A percentile compares a stretch with the other conserved stretches of the same genome.
Conservation (phyloP, 2,888 invertebrate species). For the Mythimna loreyi region DNA sequence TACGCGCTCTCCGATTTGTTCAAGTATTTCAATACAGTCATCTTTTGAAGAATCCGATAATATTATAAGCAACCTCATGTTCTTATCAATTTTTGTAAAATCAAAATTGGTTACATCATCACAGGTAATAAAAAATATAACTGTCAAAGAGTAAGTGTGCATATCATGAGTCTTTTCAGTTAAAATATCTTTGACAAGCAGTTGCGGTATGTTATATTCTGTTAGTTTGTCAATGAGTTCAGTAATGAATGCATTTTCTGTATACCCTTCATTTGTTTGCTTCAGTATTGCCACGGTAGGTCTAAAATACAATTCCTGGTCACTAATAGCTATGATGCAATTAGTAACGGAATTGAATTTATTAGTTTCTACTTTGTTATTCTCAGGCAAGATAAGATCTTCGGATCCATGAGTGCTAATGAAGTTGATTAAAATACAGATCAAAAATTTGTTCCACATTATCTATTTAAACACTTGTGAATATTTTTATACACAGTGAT, state of each 20-base stretch:
- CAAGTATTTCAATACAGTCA: slow-evolving; percentile 53
- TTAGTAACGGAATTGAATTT: slow-evolving; percentile 49
- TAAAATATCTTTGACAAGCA: slow-evolving; percentile 42
- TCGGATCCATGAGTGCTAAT: background rate
- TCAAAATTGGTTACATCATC: slow-evolving; percentile 54
- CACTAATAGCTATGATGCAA: slow-evolving; percentile 63
- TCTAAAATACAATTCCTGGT: slow-evolving; percentile 51
- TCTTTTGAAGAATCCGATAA: slow-evolving; percentile 54
- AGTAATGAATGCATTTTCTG: slow-evolving; percentile 51
- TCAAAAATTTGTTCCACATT: slow-evolving; percentile 36
- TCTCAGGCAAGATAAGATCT: slow-evolving; percentile 3
- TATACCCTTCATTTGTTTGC: slow-evolving; percentile 13
- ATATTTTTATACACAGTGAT: background rate
- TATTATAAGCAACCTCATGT: slow-evolving; percentile 70
- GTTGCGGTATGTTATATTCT: slow-evolving; percentile 50
- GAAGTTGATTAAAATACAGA: slow-evolving; percentile 8
- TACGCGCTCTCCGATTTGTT: slow-evolving; percentile 59
- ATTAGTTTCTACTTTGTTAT: background rate
- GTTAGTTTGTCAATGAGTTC: slow-evolving; percentile 57
- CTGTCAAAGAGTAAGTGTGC: slow-evolving; percentile 43
- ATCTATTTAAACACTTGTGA: background rate
- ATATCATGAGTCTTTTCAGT: slow-evolving; percentile 38
- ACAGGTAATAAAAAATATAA: slow-evolving; percentile 66
- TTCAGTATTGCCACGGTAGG: slow-evolving; percentile 62
- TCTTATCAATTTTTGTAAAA: slow-evolving; percentile 48